Evolutionary conservation across 1,140 invertebrate species (phyloP).

Genomic region (Agraylea sexmaculata): DNA sequence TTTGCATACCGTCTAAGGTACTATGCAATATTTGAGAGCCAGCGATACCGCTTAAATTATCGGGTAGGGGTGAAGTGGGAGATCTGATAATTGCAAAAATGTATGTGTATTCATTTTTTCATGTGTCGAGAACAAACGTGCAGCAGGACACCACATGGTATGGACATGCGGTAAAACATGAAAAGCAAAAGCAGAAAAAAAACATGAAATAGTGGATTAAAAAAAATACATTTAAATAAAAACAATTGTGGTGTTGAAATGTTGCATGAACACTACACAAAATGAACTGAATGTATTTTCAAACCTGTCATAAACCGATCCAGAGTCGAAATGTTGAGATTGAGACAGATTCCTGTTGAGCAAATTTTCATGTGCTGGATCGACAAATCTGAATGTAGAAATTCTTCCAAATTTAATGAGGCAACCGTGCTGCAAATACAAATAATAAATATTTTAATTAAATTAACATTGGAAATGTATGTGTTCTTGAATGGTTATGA

Average conservation of each 20-base stretch:
- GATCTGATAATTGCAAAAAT: constrained; percentile 25
- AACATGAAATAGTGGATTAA: constrained; percentile 2
- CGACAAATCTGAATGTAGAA: constrained; percentile 86
- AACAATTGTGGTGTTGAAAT: background rate
- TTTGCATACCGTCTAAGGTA: constrained; percentile 16
- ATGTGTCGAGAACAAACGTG: constrained; percentile 8
- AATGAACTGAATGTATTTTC: constrained; percentile 9
- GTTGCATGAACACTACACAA: background rate
- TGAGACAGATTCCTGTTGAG: constrained; percentile 48
- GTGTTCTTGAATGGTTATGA: constrained; percentile 1
- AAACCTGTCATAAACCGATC: constrained; percentile 67
- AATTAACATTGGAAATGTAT: too few relatives aligned
- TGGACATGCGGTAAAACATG: constrained; percentile 18
- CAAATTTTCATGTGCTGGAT: constrained; percentile 78
- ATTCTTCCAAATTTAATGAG: constrained; percentile 82
- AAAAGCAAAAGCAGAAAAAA: constrained; percentile 16
- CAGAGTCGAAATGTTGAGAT: constrained; percentile 58
- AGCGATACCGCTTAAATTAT: constrained; percentile 31
- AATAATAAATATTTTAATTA: constrained; percentile 3
- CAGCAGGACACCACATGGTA: constrained; percentile 16
- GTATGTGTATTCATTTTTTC: background rate
- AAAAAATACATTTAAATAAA: background rate
- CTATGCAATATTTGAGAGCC: constrained; percentile 22
- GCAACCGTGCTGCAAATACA: constrained; percentile 58
- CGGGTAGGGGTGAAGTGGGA: constrained; percentile 26